Base-by-base conservation (phyloP, 2,888 invertebrate genomes). In the Aleiodes alternator region DNA sequence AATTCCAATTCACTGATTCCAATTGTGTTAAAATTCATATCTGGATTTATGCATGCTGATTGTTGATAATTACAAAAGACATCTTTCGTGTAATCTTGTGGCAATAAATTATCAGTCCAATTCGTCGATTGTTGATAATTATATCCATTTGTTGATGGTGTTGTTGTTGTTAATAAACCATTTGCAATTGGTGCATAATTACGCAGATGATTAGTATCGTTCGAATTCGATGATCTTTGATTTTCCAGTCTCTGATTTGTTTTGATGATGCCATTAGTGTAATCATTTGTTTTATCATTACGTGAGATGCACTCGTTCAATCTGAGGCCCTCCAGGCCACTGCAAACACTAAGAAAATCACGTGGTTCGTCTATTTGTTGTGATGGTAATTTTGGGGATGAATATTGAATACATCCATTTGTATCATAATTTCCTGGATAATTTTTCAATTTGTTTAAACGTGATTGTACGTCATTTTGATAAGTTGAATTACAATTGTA, bases 1-100 rank as follows among this genome's bases (percentile, higher is more conserved):
- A 86, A 83, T 55, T 83, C 80, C 69, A 61, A n/a, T 5, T 85
- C 85, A 48, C 72, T 76, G 56, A 82, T 77, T 31, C 85, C 68
- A 61, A 80, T 83, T 48, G 85, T 82, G 59, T 89, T 88, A 38
- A 87, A 84, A 78, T 89, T 87, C 53, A 88, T 83, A 66, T 88
- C 87, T 4, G 82, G 82, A 68, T 82, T 84, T 23, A 80, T 72
- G 12, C 78, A 84, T 69, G 70, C 84, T 78, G 79, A 78, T 66
- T 84, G 84, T 71, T 86, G 86, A 78, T 88, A 88, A 76, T 87
- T 87, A 4, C 84, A 84, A 75, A 86, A 86, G 8, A 84, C 75
- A 78, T 88, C 88, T 55, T 86, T 83, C 8, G 83, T 80, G 72
- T 81, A 83, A 68, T 85, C 84, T 48, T 83, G 74, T 1, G 76